A percentile compares a stretch with the other conserved stretches of the same genome.
phyloP scores from a whole-genome alignment of 2,797 vertebrate species.

The Sternotherus odoratus region DNA sequence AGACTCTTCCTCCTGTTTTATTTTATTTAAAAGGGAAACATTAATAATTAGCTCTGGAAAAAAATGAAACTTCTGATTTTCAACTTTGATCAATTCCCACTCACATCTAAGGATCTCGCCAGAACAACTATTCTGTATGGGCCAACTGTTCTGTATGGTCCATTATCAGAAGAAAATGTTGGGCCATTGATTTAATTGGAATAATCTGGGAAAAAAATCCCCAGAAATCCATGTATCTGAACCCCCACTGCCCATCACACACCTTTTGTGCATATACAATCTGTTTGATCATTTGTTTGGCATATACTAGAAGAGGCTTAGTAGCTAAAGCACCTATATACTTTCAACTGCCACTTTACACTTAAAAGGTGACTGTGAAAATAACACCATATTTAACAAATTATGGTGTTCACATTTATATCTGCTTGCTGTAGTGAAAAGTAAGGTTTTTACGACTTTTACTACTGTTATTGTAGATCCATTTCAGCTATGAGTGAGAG shows the following conservation, averaged over 20 bases:
- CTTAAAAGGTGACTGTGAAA: background rate
- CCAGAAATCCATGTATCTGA: background rate
- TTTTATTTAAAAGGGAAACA: background rate
- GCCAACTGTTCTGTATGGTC: background rate
- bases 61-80: background rate
- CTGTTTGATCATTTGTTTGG: background rate
- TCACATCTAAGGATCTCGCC: background rate
- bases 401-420: background rate
- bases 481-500: background rate
- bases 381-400: background rate
- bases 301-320: background rate
- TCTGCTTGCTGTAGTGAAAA: background rate
- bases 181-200: background rate
- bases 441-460: fast-evolving
- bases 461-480: background rate
- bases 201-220: background rate
- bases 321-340: background rate
- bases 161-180: background rate
- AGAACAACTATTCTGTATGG: background rate
- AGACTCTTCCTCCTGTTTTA: background rate
- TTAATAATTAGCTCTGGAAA: background rate
- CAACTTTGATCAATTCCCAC: background rate
- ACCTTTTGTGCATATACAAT: background rate
- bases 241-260: background rate
- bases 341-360: background rate